Percentiles rank a stretch among this genome's conserved stretches.
phyloP scores from a whole-genome alignment of 2,888 invertebrate genomes.

The Mythimna albipuncta region DNA sequence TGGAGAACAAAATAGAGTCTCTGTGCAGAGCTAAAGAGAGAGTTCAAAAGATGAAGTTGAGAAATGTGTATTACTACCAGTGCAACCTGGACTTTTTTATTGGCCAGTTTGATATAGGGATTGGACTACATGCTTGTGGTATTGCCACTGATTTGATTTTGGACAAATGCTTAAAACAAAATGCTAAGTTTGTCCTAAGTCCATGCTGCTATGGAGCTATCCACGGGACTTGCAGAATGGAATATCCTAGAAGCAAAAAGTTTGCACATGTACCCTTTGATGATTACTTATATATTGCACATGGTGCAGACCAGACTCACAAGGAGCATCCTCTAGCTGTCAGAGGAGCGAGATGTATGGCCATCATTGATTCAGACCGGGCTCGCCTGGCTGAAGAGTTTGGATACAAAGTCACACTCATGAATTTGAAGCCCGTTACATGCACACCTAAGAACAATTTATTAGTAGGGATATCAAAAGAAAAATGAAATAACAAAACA shows the following conservation, averaged over 20 bases:
- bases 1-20: conserved; percentile 98
- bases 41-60: conserved; percentile 92
- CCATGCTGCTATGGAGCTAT: conserved; percentile 98
- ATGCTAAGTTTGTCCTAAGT: conserved; percentile 96
- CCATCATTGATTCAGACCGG: conserved; percentile 96
- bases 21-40: conserved; percentile 93
- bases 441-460: conserved; percentile 98
- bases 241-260: conserved; percentile 95
- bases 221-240: conserved; percentile 94
- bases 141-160: conserved; percentile 98
- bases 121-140: conserved; percentile 98
- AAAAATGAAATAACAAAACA: conserved; percentile 59
- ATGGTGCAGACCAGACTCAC: conserved; percentile 98
- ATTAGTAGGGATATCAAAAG: conserved; percentile 91
- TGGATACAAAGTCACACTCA: conserved; percentile 94
- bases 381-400: conserved; percentile 93
- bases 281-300: conserved; percentile 95
- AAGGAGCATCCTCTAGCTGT: conserved; percentile 92
- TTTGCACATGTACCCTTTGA: conserved; percentile 88
- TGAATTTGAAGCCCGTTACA: conserved; percentile 94
- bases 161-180: conserved; percentile 94
- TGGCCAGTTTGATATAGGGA: conserved; percentile 95
- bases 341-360: conserved; percentile 97
- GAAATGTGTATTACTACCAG: conserved; percentile 95
- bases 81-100: conserved; percentile 97